Evolutionary conservation across 2,888 invertebrate species (phyloP).

Genomic region (Aphodius granarius): DNA sequence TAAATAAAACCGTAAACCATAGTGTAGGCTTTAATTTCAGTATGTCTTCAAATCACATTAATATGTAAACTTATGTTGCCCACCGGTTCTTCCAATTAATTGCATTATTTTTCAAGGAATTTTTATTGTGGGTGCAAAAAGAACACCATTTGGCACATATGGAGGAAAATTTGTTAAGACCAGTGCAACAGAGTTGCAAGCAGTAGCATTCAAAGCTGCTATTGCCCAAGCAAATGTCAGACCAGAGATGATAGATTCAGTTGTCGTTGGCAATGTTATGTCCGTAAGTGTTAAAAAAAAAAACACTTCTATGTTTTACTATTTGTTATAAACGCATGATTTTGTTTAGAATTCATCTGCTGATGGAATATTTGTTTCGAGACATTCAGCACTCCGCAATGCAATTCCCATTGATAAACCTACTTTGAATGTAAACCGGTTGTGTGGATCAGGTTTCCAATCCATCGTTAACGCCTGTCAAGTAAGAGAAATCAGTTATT

Average conservation of each 20-base stretch:
- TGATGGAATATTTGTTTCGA: slow-evolving; percentile 84
- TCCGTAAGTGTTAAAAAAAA: slow-evolving; percentile 60
- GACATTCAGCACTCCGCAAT: slow-evolving; percentile 83
- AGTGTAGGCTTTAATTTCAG: too few species aligned
- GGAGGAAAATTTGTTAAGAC: slow-evolving; percentile 82
- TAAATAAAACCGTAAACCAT: too few species aligned
- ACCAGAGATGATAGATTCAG: slow-evolving; percentile 86
- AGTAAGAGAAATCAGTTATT: slow-evolving; percentile 47
- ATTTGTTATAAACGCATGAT: too few species aligned
- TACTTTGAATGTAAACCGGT: slow-evolving; percentile 85
- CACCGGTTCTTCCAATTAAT: not conserved
- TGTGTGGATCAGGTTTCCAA: slow-evolving; percentile 98
- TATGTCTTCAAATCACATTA: too few species aligned
- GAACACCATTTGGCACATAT: slow-evolving; percentile 95
- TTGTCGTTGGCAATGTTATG: slow-evolving; percentile 88
- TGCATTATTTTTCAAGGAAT: slow-evolving; percentile 61
- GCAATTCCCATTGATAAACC: slow-evolving; percentile 87
- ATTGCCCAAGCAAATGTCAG: slow-evolving; percentile 76
- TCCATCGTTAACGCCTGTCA: slow-evolving; percentile 88
- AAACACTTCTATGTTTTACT: too few species aligned
- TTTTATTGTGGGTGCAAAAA: slow-evolving; percentile 92
- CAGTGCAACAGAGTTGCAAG: slow-evolving; percentile 77
- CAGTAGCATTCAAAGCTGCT: slow-evolving; percentile 78
- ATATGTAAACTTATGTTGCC: not conserved
- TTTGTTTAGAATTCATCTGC: slow-evolving; percentile 66